Percentiles rank a stretch among this genome's conserved stretches.
Conservation (phyloP, 2,797 vertebrate genomes). For the Monodelphis domestica region DNA sequence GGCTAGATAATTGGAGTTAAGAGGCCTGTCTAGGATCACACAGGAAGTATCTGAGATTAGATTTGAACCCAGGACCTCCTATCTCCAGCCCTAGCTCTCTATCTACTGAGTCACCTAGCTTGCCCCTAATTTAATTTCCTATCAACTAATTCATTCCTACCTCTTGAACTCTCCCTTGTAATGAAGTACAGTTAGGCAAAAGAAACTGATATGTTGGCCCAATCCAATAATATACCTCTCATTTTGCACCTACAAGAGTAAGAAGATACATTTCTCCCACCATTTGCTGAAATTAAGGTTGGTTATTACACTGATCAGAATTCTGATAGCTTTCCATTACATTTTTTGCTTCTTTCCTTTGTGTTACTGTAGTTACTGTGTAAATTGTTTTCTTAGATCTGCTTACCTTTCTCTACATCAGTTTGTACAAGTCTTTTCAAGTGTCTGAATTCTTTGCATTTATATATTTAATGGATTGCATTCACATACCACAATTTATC, state of each 20-base stretch:
- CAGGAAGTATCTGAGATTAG: too few species aligned
- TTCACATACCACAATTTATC: not conserved
- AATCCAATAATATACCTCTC: not conserved
- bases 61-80: too few species aligned
- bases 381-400: not conserved
- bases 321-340: not conserved
- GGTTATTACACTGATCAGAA: not conserved
- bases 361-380: not conserved
- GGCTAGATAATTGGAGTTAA: too few species aligned
- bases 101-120: too few species aligned
- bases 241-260: not conserved
- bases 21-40: too few species aligned
- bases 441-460: not conserved
- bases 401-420: not conserved
- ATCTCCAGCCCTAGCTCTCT: too few species aligned
- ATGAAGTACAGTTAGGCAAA: not conserved
- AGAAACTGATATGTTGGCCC: not conserved
- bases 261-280: not conserved
- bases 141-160: not conserved
- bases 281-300: not conserved
- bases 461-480: not conserved
- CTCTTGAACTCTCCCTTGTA: not conserved
- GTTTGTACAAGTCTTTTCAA: not conserved
- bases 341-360: not conserved
- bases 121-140: not conserved